Evolutionary conservation across 2,113 vertebrate species (phyloP), one percentile per base, ranked within the genome.

Genomic region (Solea senegalensis): DNA sequence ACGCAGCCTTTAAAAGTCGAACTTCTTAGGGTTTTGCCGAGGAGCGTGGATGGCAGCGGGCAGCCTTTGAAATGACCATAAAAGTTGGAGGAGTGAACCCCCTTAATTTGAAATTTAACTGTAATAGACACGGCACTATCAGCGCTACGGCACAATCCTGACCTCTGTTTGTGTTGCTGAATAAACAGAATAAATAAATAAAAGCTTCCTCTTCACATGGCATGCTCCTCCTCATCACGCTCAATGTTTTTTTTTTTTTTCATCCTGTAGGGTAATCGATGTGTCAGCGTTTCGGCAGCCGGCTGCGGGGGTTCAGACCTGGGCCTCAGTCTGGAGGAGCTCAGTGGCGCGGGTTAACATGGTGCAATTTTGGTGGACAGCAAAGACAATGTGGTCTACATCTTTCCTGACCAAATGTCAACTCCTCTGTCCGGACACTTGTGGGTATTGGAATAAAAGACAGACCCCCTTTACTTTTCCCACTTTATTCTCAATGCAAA

Each of bases 131-230:
- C 69, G 68, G 58, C 60, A 77, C 62, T 86, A 88, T 91, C 85
- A 83, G 83, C 58, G 79, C 73, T 81, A 82, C 86, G 74, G 75
- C 68, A 83, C 70, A 84, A 86, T 78, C 68, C 70, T 86, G 91
- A 89, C 91, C 89, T 77, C 70, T 84, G 85, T 91, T 91, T 89
- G 86, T 89, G 89, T 88, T 89, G 88, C 91, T 89, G 90, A 88
- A 90, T 86, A 85, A 82, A 90, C 87, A 77, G 86, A 91, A 92
- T 90, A 86, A 88, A 90, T 90, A 65, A 88, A 86, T 88, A 90
- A 90, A 90, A 62, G 82, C 69, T 83, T 84, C 72, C 65, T 84
- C 72, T 81, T 87, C 68, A 53, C 63, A 44, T 21, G 27, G 65
- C 34, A 40, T 21, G 39, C 86, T 90, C 62, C 55, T 83, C 62